Base-by-base conservation (phyloP, 1,140 invertebrate genomes). In the Caenorhabditis latens region DNA sequence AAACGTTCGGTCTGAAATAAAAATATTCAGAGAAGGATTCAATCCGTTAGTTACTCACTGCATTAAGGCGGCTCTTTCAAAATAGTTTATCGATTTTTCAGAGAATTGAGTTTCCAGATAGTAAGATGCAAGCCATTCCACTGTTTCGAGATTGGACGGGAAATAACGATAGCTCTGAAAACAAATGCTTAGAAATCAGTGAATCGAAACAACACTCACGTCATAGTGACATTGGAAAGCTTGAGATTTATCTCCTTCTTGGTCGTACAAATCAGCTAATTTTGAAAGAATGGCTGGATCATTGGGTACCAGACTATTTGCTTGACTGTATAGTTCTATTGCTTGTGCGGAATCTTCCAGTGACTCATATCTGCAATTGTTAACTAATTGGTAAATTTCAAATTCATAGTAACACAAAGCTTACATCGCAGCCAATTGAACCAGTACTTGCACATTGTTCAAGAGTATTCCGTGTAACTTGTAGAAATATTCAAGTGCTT, bases 191-290 rank as follows among this genome's bases (percentile, higher is more conserved):
- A 21, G 4, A 32, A 32, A 32, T 58, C 8, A 58, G 8, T n/a
- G 5, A 8, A 32, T 63, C 0, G 0, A 32, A 32, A 63, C 9
- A 32, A 32, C 24, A 90, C 94, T 94, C 93, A 96, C 96, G 93
- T 98, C 96, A 93, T 95, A 95, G 90, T 97, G 96, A 93, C 96
- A 97, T 90, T 97, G 96, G 93, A 96, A 97, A 1, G 97, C 96
- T 93, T 96, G 96, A 90, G 97, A 96, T 90, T 96, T 96, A 92
- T 98, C 97, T 48, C 96, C 96, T 89, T 95, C 94, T 88, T 94
- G 94, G 90, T 97, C 96, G 91, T 95, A 96, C 90, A 98, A 94
- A 91, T 96, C 95, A 5, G 96, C 96, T 50, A 98, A 94, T 91
- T 96, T 96, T 90, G 96, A 95, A 14, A 97, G 94, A 65, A 97